Evolutionary conservation across 2,797 vertebrate species (phyloP).

Genomic region (Epinephelus awoara): DNA sequence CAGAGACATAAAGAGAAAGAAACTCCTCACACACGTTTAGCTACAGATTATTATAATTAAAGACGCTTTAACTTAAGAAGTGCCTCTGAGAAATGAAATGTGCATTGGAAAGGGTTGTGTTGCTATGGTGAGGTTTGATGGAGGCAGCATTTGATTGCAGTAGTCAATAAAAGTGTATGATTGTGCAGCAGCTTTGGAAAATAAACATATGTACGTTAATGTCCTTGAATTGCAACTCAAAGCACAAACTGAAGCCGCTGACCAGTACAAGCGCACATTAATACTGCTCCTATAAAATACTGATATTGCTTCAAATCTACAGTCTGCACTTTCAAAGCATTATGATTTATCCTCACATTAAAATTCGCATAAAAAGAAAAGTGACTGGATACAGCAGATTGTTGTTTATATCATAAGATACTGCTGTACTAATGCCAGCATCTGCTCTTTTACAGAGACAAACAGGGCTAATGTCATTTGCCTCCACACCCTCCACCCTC

Average conservation of each 20-base stretch:
- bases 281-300: not conserved
- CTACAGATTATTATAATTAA: not conserved
- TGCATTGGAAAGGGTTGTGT: too few species aligned
- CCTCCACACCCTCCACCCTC: conserved; percentile 12
- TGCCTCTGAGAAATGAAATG: not conserved
- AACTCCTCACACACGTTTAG: not conserved
- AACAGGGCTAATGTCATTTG: conserved; percentile 45
- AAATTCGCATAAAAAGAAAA: not conserved
- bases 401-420: conserved; percentile 5
- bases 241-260: not conserved
- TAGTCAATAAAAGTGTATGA: not conserved
- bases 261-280: not conserved
- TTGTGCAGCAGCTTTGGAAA: not conserved
- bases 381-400: not conserved
- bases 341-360: not conserved
- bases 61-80: not conserved
- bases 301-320: not conserved
- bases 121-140: too few species aligned
- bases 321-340: not conserved
- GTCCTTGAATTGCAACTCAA: not conserved
- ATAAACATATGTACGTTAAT: not conserved
- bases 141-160: too few species aligned
- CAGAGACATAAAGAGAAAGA: conserved; percentile 11
- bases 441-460: conserved; percentile 47
- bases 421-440: conserved; percentile 30